Evolutionary conservation across 2,113 vertebrate genomes (phyloP).

Genomic region (Xenotilapia flavipinnis): DNA sequence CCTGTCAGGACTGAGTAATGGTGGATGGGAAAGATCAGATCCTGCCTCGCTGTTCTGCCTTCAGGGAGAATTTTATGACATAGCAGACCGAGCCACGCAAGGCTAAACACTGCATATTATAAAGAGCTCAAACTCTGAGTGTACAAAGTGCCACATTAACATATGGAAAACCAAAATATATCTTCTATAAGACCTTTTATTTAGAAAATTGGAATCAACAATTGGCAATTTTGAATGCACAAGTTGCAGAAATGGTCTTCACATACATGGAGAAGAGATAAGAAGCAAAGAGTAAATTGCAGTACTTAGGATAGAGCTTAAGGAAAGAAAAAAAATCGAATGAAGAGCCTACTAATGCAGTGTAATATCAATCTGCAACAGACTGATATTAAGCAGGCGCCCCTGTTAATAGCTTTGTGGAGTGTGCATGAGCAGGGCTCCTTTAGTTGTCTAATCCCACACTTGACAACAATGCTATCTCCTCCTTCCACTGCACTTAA

Average conservation of each 20-base stretch:
- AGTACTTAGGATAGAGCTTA: not conserved
- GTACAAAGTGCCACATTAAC: not conserved
- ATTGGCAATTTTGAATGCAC: not conserved
- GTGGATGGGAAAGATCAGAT: constrained; percentile 41
- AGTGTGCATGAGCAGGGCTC: not conserved
- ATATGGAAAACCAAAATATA: not conserved
- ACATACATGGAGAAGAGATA: not conserved
- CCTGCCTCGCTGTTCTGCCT: constrained; percentile 21
- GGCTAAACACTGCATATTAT: not conserved
- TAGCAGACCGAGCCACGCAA: not conserved
- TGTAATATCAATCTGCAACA: not conserved
- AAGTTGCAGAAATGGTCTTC: not conserved
- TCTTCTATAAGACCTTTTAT: rapidly evolving
- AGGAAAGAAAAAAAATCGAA: not conserved
- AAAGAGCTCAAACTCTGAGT: not conserved
- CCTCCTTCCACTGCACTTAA: not conserved
- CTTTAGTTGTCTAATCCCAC: not conserved
- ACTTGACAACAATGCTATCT: not conserved
- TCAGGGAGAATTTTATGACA: constrained; percentile 3
- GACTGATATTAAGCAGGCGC: not conserved
- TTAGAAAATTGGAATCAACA: not conserved
- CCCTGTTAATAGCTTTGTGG: not conserved
- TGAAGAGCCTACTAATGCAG: not conserved
- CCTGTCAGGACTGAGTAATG: constrained; percentile 58
- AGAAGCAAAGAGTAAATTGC: not conserved